Evolutionary conservation across 2,113 vertebrate species (phyloP), one percentile per base, ranked within the genome.

Genomic region (Thalassarche chlororhynchos): DNA sequence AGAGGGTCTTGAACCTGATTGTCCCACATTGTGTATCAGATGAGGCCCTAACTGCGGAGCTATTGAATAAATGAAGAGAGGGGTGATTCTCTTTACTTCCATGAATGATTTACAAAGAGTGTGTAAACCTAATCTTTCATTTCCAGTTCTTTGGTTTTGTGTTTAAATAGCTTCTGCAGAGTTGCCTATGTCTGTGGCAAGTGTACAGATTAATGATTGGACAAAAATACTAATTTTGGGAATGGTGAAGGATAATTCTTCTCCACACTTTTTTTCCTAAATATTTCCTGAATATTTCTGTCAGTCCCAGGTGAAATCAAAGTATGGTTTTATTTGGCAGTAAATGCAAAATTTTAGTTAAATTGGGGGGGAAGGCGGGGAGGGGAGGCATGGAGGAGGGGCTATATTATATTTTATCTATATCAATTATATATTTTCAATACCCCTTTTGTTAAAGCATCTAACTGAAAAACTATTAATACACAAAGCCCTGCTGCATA

Each of bases 61-160:
- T 96, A 47, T 78, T 96, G 89, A 96, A 89, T 96, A 95, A 92
- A 68, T 87, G 42, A 96, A 96, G 90, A 83, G 76, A 42, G 80
- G 28, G 58, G 46, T 60, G 74, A 78, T 92, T 96, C 89, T 90
- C 71, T 94, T 95, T 87, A 89, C 84, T 84, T 78, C 65, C 81
- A 87, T 93, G 89, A 95, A 87, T 93, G 96, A 94, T 94, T 96
- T 91, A 94, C 76, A 89, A 81, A 87, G 80, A 86, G 25, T 3
- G 4, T 66, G 76, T 92, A 89, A 96, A 44, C 69, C 38, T 87
- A 84, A 91, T 91, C 64, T 91, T 92, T 91, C 55, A 68, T 91
- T 92, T 96, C 64, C 77, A 91, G 51, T 78, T 94, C 64, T 87
- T 89, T 89, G 79, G 38, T 5, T 95, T 66, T 84, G 16, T 71